phyloP scores from a whole-genome alignment of 2,797 vertebrate species.

The Rhinoraja longicauda region DNA sequence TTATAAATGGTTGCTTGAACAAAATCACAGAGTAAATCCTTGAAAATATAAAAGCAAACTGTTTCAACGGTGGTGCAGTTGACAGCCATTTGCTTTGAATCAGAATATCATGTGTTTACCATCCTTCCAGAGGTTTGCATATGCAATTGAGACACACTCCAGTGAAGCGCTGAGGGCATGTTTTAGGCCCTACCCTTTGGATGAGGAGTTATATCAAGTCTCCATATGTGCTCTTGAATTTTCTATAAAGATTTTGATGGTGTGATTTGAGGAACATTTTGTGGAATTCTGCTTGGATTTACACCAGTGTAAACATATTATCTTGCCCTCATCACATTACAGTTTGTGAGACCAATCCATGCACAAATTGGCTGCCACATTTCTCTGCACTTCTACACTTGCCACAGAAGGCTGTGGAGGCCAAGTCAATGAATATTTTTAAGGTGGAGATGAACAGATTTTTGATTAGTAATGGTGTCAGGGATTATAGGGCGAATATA shows the following conservation, averaged over 20 bases:
- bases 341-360: not conserved
- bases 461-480: too few species aligned
- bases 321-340: not conserved
- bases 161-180: not conserved
- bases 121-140: not conserved
- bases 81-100: not conserved
- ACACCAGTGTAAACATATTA: not conserved
- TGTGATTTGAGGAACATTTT: not conserved
- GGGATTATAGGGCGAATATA: too few species aligned
- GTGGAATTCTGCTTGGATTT: not conserved
- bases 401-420: too few species aligned
- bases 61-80: not conserved
- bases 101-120: too few species aligned
- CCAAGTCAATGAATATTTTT: too few species aligned
- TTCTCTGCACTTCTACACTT: not conserved
- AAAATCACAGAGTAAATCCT: not conserved
- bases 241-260: not conserved
- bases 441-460: too few species aligned
- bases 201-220: not conserved
- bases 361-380: not conserved
- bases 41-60: not conserved
- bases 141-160: not conserved
- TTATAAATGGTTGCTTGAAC: not conserved
- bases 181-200: not conserved
- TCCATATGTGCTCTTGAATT: not conserved